Evolutionary conservation across 2,888 invertebrate genomes (phyloP).

Genomic region (Tuberolachnus salignus): DNA sequence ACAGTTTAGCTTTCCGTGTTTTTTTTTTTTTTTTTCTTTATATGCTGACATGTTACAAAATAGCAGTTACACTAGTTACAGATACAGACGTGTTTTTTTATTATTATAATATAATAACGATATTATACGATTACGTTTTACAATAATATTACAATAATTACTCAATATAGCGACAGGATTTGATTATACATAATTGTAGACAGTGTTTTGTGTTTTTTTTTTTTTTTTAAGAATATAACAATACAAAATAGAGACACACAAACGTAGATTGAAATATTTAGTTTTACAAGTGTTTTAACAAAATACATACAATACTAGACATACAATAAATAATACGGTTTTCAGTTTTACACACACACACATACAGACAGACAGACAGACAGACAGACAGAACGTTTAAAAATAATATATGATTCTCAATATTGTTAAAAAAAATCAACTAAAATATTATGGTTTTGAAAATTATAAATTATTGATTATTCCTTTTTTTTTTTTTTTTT

Average conservation of each 20-base stretch:
- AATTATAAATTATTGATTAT: slow-evolving; percentile 25
- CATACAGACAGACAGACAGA: slow-evolving; percentile 17
- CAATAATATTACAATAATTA: slow-evolving; percentile 43
- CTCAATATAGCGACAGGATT: slow-evolving; percentile 18
- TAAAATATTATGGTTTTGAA: slow-evolving; percentile 15
- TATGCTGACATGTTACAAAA: slow-evolving; percentile 41
- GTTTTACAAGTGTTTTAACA: slow-evolving; percentile 33
- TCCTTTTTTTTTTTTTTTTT: background rate
- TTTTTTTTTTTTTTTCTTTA: too few relatives aligned
- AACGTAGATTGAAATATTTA: slow-evolving; percentile 46
- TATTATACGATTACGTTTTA: slow-evolving; percentile 35
- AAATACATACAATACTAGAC: background rate
- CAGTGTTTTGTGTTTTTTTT: slow-evolving; percentile 14
- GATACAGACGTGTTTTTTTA: slow-evolving; percentile 1
- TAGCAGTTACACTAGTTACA: background rate
- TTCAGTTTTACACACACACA: slow-evolving; percentile 53
- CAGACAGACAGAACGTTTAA: slow-evolving; percentile 40
- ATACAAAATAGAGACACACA: slow-evolving; percentile 22
- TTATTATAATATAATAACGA: slow-evolving; percentile 18
- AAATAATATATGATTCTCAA: background rate
- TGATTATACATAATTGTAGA: slow-evolving; percentile 5
- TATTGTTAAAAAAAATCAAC: slow-evolving; percentile 44
- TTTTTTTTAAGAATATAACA: background rate
- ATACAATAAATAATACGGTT: slow-evolving; percentile 30
- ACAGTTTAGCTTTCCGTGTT: slow-evolving; percentile 24